Conservation (phyloP, 1,140 invertebrate species). For the Drosophila varians region DNA sequence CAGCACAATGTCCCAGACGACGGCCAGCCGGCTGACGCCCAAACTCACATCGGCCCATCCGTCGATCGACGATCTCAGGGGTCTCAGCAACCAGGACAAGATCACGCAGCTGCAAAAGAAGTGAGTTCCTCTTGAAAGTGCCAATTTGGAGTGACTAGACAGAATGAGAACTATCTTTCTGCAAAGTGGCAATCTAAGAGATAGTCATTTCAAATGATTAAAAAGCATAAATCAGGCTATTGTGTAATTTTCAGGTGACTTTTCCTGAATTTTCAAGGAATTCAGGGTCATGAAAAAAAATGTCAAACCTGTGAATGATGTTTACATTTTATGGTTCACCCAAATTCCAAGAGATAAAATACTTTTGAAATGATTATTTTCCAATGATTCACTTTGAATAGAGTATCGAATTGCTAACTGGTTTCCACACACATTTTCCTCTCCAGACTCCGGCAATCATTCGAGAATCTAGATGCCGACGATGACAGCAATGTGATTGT, state of each 20-base stretch:
- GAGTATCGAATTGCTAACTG: background rate
- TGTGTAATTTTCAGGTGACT: no score
- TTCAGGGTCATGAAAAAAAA: no score
- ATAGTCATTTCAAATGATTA: constrained; percentile 7
- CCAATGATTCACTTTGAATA: background rate
- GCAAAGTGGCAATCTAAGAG: background rate
- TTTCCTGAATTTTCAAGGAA: background rate
- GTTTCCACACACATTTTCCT: background rate
- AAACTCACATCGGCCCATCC: constrained; percentile 54
- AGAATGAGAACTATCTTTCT: background rate
- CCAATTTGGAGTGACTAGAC: constrained; percentile 8
- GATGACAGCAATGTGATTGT: constrained; percentile 87
- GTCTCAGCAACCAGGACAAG: constrained; percentile 84
- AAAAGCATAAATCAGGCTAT: background rate
- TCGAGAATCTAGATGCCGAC: constrained; percentile 86
- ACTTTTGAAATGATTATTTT: background rate
- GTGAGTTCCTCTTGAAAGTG: constrained; percentile 58
- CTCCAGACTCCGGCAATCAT: constrained; percentile 86
- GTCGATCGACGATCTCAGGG: constrained; percentile 80
- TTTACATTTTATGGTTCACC: background rate
- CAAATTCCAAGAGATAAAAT: background rate
- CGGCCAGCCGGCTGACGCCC: constrained; percentile 19
- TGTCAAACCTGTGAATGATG: background rate
- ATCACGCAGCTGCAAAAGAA: constrained; percentile 85
- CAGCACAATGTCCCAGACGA: constrained; percentile 38